Evolutionary conservation across 2,888 invertebrate species (phyloP).

Genomic region (Neoscelio sp.): DNA sequence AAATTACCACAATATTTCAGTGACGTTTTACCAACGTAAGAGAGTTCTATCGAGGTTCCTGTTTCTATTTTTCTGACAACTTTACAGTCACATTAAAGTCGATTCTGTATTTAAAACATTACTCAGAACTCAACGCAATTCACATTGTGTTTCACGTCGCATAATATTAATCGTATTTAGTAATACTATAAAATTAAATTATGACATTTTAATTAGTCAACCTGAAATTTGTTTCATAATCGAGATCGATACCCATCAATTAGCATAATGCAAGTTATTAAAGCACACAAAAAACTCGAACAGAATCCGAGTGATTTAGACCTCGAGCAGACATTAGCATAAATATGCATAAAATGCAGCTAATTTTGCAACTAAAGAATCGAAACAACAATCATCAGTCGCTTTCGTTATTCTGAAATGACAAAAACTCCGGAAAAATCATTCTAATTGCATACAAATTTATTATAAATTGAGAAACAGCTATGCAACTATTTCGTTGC

Average conservation of each 20-base stretch:
- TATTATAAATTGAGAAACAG: conserved; percentile 52
- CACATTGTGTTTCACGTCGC: too few relatives aligned
- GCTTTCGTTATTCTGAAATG: conserved; percentile 44
- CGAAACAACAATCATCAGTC: conserved; percentile 4
- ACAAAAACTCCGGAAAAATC: conserved; percentile 28
- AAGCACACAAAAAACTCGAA: conserved; percentile 23
- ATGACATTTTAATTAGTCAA: conserved; percentile 53
- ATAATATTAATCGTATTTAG: conserved; percentile 43
- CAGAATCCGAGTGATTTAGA: conserved; percentile 29
- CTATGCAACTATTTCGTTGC: conserved; percentile 44
- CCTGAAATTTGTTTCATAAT: conserved; percentile 41
- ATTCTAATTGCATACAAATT: conserved; percentile 36
- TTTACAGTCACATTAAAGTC: too few relatives aligned
- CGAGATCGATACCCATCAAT: conserved; percentile 33
- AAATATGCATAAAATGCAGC: conserved; percentile 46
- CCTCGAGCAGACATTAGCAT: conserved; percentile 30
- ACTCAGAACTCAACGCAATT: not conserved
- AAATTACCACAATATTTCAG: too few relatives aligned
- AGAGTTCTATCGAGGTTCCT: too few relatives aligned
- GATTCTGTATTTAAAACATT: not conserved
- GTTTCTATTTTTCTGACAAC: too few relatives aligned
- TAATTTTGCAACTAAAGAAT: conserved; percentile 21
- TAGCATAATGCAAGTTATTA: conserved; percentile 41
- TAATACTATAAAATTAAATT: conserved; percentile 48
- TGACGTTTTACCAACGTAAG: too few relatives aligned